Conservation (phyloP, 2,113 vertebrate genomes). For the Colius striatus region DNA sequence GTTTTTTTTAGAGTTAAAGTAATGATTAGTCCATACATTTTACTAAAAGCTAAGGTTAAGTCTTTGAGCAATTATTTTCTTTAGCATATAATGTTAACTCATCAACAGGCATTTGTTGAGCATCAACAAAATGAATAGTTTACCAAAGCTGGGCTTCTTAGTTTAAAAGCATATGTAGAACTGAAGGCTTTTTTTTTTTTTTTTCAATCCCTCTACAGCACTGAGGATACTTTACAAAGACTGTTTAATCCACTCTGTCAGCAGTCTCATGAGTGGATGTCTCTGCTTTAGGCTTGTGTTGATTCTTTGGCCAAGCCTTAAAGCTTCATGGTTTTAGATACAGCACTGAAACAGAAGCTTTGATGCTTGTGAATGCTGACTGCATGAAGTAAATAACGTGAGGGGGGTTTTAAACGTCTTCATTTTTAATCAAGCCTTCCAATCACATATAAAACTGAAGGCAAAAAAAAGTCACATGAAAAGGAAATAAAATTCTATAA, state of each 20-base stretch:
- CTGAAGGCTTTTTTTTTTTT: background rate
- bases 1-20: background rate
- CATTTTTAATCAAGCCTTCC: slow-evolving; percentile 37
- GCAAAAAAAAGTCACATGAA: slow-evolving; percentile 17
- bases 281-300: slow-evolving; percentile 38
- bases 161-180: background rate
- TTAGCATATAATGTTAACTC: slow-evolving; percentile 2
- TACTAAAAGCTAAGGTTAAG: background rate
- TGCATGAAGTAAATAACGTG: slow-evolving; percentile 29
- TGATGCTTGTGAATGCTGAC: slow-evolving; percentile 47
- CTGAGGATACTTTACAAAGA: slow-evolving; percentile 15
- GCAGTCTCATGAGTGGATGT: background rate
- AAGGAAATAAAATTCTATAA: slow-evolving; percentile 14
- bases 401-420: background rate
- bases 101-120: slow-evolving; percentile 10
- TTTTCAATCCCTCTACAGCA: background rate
- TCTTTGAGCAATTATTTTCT: background rate
- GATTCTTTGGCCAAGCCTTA: slow-evolving; percentile 8
- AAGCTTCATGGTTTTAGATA: slow-evolving; percentile 52
- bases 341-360: slow-evolving; percentile 32
- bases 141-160: slow-evolving; percentile 2
- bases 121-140: background rate
- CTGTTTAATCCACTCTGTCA: slow-evolving; percentile 53
- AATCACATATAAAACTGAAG: slow-evolving; percentile 38
- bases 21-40: background rate